A percentile compares a stretch with the other conserved stretches of the same genome.
Conservation (phyloP, 2,113 vertebrate species). For the Parus major region DNA sequence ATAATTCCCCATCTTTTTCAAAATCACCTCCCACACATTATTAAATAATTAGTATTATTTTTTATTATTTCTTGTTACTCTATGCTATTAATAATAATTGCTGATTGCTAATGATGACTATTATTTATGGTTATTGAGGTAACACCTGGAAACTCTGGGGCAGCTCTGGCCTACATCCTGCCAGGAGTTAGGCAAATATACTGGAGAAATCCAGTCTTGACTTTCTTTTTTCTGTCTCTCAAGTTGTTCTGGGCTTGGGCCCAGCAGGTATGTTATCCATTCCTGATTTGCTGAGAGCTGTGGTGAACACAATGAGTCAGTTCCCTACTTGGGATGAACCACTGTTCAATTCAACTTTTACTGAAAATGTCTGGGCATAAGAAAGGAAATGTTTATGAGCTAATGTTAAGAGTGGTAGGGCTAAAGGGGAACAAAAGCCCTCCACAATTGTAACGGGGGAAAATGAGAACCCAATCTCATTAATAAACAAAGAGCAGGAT, state of each 20-base stretch:
- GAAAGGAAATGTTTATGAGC: conserved; percentile 37
- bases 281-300: conserved; percentile 9
- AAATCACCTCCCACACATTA: neutral
- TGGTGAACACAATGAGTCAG: neutral
- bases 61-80: neutral
- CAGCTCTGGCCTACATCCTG: neutral
- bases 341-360: neutral
- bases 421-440: conserved; percentile 16
- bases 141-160: neutral
- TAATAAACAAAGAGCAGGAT: conserved; percentile 52
- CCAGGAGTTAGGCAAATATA: neutral
- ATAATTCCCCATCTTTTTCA: neutral
- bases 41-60: neutral
- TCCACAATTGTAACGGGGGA: neutral
- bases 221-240: neutral
- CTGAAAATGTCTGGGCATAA: conserved; percentile 8
- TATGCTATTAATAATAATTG: neutral
- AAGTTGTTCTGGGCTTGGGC: neutral
- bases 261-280: accelerated
- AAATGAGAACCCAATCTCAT: conserved; percentile 11
- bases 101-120: neutral
- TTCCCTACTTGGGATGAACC: neutral
- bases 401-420: neutral
- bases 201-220: neutral
- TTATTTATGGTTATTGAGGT: neutral